Base-by-base conservation (phyloP, 2,113 vertebrate species). In the Excalfactoria chinensis region DNA sequence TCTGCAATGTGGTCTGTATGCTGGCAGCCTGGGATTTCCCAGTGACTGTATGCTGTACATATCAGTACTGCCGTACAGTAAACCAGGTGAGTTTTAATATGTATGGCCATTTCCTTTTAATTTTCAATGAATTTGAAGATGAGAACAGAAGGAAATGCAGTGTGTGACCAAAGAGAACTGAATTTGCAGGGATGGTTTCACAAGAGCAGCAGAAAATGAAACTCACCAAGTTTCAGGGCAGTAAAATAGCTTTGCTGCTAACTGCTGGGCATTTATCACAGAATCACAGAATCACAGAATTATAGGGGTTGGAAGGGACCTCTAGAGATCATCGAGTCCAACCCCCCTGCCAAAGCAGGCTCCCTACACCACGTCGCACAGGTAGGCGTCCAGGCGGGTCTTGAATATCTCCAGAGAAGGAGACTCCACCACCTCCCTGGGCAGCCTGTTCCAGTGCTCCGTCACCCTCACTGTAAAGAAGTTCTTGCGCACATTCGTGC, bases 11-110 rank as follows among this genome's bases (percentile, higher is more conserved):
- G 37, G 56, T 13, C 56, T 62, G 4, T 55, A 9, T 0, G 1
- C 21, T 76, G 79, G 37, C 48, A 40, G 22, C 49, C 63, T 86
- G 90, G 89, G 74, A 84, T 72, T 94, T 76, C 90, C 83, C 93
- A 6, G 4, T 0, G 0, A 5, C 37, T 51, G 28, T 44, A 8
- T 25, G 48, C 43, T 84, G 56, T 71, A 10, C 7, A 1, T 75
- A 37, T 89, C 51, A 74, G 67, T 60, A 51, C 18, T 68, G 46
- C 35, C 41, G 43, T 58, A 41, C 34, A 62, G 85, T 74, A 84
- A 94, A 84, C 11, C 80, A 86, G 86, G 80, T 94, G 88, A 72
- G 66, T 44, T 84, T 69, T 74, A 60, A 58, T 17, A 58, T 18
- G 28, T 28, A 18, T 1, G 3, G 60, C 35, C 66, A 64, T 79